A percentile compares a stretch with the other conserved stretches of the same genome.
These are phyloP conservation scores for Coturnix japonica DNA, from an alignment of 2,113 vertebrate species.

Conservation along the genomic window DNA sequence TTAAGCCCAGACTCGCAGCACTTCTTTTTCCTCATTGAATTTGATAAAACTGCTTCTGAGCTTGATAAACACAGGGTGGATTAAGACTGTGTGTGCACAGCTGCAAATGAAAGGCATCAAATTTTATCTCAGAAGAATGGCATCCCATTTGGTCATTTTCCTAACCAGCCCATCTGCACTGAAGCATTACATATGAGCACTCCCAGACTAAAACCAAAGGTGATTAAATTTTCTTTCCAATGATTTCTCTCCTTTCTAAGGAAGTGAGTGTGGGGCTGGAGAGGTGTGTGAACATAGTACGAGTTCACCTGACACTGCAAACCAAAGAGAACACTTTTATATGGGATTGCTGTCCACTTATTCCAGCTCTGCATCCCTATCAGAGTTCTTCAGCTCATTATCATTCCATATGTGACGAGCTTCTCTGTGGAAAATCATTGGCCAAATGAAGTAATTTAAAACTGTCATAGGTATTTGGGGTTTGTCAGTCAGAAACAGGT, in stretches of 20 bases:
- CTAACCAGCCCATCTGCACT: neutral
- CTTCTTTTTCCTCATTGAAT: neutral
- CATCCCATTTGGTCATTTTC: conserved; percentile 8
- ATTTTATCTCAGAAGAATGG: neutral
- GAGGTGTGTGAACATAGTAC: rapidly evolving
- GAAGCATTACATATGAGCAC: neutral
- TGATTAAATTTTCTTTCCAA: neutral
- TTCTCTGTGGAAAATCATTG: neutral
- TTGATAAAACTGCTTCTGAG: neutral
- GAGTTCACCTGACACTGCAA: neutral
- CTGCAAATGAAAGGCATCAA: neutral
- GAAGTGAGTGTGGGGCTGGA: neutral
- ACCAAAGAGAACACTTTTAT: neutral
- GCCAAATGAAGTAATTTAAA: neutral
- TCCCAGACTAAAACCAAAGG: neutral
- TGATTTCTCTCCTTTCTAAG: neutral
- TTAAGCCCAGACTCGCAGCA: neutral
- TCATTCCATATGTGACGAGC: neutral
- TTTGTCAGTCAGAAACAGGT: neutral
- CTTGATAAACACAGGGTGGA: neutral
- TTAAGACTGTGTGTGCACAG: neutral
- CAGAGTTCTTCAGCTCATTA: neutral
- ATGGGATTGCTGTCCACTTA: neutral
- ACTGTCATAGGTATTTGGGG: neutral
- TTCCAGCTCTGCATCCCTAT: neutral